Base-by-base conservation (phyloP, 1,140 invertebrate genomes). In the Chymomyza costata region DNA sequence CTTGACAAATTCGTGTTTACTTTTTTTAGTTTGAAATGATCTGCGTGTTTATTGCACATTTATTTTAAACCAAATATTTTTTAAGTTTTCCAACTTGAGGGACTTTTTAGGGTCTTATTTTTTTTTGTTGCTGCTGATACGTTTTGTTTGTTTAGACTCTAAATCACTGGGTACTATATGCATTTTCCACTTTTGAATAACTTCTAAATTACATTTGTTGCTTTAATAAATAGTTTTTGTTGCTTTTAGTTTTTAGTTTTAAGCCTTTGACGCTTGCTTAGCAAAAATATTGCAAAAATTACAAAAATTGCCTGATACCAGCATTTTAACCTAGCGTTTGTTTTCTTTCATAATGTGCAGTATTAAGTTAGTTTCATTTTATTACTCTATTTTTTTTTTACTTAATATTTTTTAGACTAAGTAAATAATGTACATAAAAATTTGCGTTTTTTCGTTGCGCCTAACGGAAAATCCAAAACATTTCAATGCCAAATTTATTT, bases 121-220 rank as follows among this genome's bases (percentile, higher is more conserved):
- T 59, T 46, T 50, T 54, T 21, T 40, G 52, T 50, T 69, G 34
- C 45, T 48, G 34, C 31, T 71, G 67, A 78, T 74, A 70, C 62
- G 71, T 78, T 52, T 65, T 62, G 35, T 35, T 60, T 50, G 7
- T 41, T 49, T 68, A 74, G 46, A 65, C 49, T 19, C 65, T 76
- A 78, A 65, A 78, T 74, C 71, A 76, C 71, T 78, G 65, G 70
- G 60, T 65, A 58, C 44, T 64, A 38, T 64, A 55, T 55, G 53
- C 60, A 43, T 47, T 69, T 48, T 37, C 10, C 11, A 10, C 30
- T 38, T 2, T 1, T 3, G 8, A 18, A 14, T 34, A 8, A 43
- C 2, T 17, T 35, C 30, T 6, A 14, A 31, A 17, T 41, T 46
- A 28, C 35, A 46, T 45, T 58, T 44, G 14, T 19, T 58, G 51